Evolutionary conservation across 2,797 vertebrate genomes (phyloP).

Genomic region (Micromesistius poutassou): DNA sequence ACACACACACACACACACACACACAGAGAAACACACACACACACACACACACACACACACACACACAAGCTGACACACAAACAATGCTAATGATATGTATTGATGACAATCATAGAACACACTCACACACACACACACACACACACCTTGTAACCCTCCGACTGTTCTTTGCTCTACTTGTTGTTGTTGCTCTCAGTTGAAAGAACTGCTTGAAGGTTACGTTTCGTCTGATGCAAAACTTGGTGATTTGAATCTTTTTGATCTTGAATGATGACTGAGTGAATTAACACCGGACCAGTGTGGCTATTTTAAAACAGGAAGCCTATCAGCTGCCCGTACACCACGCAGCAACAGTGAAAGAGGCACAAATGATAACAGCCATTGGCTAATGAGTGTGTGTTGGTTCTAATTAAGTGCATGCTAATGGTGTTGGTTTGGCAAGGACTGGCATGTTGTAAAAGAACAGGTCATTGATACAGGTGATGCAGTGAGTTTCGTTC

Average conservation of each 20-base stretch:
- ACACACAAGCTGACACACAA: not conserved
- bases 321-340: not conserved
- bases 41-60: not conserved
- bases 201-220: too few relatives aligned
- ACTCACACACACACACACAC: not conserved
- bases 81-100: not conserved
- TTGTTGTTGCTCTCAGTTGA: not conserved
- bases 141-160: not conserved
- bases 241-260: too few relatives aligned
- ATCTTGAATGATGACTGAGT: too few relatives aligned
- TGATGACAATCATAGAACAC: not conserved
- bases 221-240: not conserved
- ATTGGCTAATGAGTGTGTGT: slow-evolving; percentile 38
- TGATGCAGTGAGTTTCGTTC: not conserved
- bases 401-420: slow-evolving; percentile 32
- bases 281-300: too few relatives aligned
- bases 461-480: not conserved
- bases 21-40: not conserved
- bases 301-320: too few relatives aligned
- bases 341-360: not conserved
- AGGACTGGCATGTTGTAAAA: slow-evolving; percentile 15
- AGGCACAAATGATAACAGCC: not conserved
- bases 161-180: not conserved
- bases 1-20: not conserved
- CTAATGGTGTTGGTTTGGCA: slow-evolving; percentile 21